A percentile compares a stretch with the other conserved stretches of the same genome.
Evolutionary conservation across 2,888 invertebrate species (phyloP).

Genomic region (Amphipoea lucens): DNA sequence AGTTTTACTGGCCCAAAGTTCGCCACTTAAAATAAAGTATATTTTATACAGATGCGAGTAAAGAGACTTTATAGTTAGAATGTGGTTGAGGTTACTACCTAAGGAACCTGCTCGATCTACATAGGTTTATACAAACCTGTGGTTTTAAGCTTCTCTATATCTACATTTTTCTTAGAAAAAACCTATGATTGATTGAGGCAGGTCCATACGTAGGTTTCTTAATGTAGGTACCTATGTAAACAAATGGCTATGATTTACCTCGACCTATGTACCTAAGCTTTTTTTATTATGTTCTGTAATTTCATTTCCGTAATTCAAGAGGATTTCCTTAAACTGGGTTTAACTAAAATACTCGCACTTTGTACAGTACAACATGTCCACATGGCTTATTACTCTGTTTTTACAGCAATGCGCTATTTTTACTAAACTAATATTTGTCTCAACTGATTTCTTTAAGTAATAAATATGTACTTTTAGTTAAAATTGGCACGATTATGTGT

Average conservation of each 20-base stretch:
- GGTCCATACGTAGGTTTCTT: not conserved
- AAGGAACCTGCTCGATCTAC: not conserved
- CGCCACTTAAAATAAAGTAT: not conserved
- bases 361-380: conserved; percentile 6
- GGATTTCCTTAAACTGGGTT: conserved; percentile 16
- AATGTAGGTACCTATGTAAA: not conserved
- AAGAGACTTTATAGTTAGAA: not conserved
- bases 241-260: not conserved
- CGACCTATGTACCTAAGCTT: not conserved
- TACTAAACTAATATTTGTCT: conserved; percentile 27
- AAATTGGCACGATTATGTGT: not conserved
- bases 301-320: conserved; percentile 18
- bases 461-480: conserved; percentile 33
- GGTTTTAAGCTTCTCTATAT: not conserved
- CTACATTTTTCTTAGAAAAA: not conserved
- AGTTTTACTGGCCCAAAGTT: not conserved
- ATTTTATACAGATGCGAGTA: not conserved
- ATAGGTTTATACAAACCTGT: not conserved
- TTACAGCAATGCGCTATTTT: conserved; percentile 5
- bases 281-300: conserved; percentile 1
- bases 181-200: not conserved
- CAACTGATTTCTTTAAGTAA: conserved; percentile 1
- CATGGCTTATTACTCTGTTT: conserved; percentile 6
- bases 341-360: conserved; percentile 12
- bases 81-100: not conserved